Conservation (phyloP, 1,140 invertebrate genomes). For the Rhyacophila brunnea region DNA sequence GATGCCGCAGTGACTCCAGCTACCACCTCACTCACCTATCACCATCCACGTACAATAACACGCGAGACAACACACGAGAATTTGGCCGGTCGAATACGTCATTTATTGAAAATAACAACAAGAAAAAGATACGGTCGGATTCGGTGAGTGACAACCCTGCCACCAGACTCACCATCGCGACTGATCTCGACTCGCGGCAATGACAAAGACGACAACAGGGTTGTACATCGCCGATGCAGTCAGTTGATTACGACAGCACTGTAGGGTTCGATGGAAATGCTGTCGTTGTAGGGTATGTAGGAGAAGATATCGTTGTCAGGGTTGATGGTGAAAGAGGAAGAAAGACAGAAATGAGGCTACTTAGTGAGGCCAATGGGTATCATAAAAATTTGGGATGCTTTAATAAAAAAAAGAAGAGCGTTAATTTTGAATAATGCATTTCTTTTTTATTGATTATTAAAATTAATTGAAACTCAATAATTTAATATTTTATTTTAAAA, state of each 20-base stretch:
- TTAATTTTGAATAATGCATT: conserved; percentile 24
- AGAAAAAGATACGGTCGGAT: conserved; percentile 46
- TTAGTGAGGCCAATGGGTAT: not conserved
- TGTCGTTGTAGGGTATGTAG: not conserved
- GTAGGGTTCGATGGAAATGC: not conserved
- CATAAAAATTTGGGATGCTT: conserved; percentile 17
- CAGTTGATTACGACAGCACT: not conserved
- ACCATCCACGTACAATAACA: conserved; percentile 49
- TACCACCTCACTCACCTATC: conserved; percentile 50
- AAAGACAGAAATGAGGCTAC: conserved; percentile 3
- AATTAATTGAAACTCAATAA: too few species aligned
- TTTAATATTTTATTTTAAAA: too few species aligned
- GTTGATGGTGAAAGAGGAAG: conserved; percentile 2
- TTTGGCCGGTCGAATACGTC: conserved; percentile 45
- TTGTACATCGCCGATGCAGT: conserved; percentile 1
- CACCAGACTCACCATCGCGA: conserved; percentile 46
- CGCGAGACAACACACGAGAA: conserved; percentile 45
- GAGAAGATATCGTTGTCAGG: conserved; percentile 12
- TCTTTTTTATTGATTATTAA: too few species aligned
- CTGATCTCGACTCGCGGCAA: conserved; percentile 40
- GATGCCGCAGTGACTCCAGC: conserved; percentile 46
- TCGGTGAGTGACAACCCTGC: conserved; percentile 47
- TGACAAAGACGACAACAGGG: conserved; percentile 18
- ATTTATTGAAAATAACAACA: conserved; percentile 51
- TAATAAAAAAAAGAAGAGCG: conserved; percentile 25